Conservation (phyloP, 2,113 vertebrate genomes). For the Macrotus californicus region DNA sequence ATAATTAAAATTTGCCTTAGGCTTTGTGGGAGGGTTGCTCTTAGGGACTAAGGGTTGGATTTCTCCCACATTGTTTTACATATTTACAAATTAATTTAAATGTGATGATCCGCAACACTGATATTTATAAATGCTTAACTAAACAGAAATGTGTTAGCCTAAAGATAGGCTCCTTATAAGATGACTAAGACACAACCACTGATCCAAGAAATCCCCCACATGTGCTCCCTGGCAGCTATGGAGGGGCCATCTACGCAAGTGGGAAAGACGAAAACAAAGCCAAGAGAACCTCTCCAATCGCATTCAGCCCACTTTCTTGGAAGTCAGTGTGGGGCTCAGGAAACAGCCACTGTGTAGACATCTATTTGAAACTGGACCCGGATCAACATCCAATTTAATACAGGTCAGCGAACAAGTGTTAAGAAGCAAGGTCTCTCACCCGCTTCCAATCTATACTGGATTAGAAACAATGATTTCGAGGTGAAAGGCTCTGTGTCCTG, state of each 20-base stretch:
- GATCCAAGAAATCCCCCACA: neutral
- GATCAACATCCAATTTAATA: constrained; percentile 65
- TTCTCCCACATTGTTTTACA: constrained; percentile 46
- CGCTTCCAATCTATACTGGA: constrained; percentile 68
- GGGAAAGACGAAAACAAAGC: neutral
- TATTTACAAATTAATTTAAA: constrained; percentile 70
- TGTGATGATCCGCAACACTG: constrained; percentile 21
- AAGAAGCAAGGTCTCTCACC: constrained; percentile 66
- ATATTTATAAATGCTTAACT: constrained; percentile 52
- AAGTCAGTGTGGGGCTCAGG: neutral
- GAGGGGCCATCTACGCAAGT: neutral
- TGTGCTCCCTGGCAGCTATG: too few species aligned
- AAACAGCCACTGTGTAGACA: neutral
- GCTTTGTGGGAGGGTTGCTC: constrained; percentile 51
- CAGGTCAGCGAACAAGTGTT: constrained; percentile 57
- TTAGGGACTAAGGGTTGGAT: constrained; percentile 31
- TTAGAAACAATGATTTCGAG: constrained; percentile 68
- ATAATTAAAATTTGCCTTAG: constrained; percentile 67
- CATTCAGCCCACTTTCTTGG: neutral
- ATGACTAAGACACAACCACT: neutral
- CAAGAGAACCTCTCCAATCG: neutral
- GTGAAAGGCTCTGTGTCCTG: constrained; percentile 55
- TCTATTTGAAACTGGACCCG: neutral
- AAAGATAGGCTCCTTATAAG: neutral
- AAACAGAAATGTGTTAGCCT: neutral